Base-by-base conservation (phyloP, 2,888 invertebrate genomes). In the Hypselothyrea guttata region DNA sequence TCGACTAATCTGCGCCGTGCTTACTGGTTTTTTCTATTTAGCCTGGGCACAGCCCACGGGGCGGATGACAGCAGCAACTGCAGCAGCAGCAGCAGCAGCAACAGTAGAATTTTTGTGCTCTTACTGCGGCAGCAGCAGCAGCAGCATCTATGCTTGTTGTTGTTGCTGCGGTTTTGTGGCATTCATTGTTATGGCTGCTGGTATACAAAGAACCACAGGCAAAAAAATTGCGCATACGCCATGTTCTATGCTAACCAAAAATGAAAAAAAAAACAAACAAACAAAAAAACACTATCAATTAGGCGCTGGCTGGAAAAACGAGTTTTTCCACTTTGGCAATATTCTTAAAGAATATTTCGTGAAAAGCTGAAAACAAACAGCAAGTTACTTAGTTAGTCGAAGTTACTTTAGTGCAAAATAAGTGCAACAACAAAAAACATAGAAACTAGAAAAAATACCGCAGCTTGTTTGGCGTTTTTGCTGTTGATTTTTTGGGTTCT, bases 291-390 rank as follows among this genome's bases (percentile, higher is more conserved):
- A 34, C 55, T 58, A 79, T 67, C 71, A 76, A 81, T 81, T 81
- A 76, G 64, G 45, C 52, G 59, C 55, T 56, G 47, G 58, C 69
- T 52, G 62, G 75, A 66, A 77, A 84, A 83, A 83, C 83, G 48
- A 45, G 83, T 83, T 83, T 73, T 62, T 62, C 74, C 59, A 81
- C 64, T 70, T 60, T 63, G 58, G 15, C 40, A 62, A 72, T 84
- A 81, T 81, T 82, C 75, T 57, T 60, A 51, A 60, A 81, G 84
- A 84, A 75, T 74, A 72, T 61, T 71, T 60, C 46, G 55, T 58
- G 52, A 48, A 60, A 57, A 38, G 56, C 59, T 44, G 51, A 16
- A 52, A 49, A 46, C 53, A 52, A 69, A 59, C 56, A 53, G 33
- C 56, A 48, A 67, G 52, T 53, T 53, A 40, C 41, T 44, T 18